phyloP scores from a whole-genome alignment of 2,113 vertebrate genomes.

The Mobula hypostoma region DNA sequence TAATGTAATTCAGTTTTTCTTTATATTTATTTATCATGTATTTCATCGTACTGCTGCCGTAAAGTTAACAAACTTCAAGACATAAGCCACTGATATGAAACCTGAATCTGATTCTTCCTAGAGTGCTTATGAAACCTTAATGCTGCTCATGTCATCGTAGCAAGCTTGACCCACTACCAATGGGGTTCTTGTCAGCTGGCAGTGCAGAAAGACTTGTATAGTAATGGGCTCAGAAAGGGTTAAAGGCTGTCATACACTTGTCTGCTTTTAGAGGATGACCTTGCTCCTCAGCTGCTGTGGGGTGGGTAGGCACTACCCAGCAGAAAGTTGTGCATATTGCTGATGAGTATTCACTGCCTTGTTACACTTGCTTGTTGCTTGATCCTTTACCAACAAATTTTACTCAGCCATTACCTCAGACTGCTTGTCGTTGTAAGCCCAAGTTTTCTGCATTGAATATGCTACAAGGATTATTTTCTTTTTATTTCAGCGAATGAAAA shows the following conservation, averaged over 20 bases:
- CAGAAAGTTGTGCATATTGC: constrained; percentile 53
- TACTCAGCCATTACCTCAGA: constrained; percentile 41
- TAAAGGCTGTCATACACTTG: constrained; percentile 61
- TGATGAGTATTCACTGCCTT: constrained; percentile 50
- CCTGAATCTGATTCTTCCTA: background rate
- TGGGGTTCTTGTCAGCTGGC: constrained; percentile 32
- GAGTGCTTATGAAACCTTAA: constrained; percentile 43
- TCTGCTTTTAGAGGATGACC: constrained; percentile 59
- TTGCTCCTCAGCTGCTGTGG: constrained; percentile 72
- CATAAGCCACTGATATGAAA: no score
- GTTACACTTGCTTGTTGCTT: constrained; percentile 50
- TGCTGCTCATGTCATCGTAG: constrained; percentile 17
- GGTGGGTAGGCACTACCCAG: constrained; percentile 53
- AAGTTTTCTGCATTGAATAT: background rate
- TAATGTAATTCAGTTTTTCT: no score
- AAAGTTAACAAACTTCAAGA: no score
- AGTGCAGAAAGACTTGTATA: constrained; percentile 43
- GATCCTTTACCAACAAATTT: constrained; percentile 41
- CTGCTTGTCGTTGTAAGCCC: background rate
- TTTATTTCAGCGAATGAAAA: constrained; percentile 87
- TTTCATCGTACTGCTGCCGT: no score
- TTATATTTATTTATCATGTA: no score
- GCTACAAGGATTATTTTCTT: constrained; percentile 40
- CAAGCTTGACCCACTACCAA: background rate
- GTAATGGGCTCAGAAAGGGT: background rate